A percentile compares a stretch with the other conserved stretches of the same genome.
These are phyloP conservation scores for Andrena dorsata DNA, from an alignment of 2,888 invertebrate species.

Conservation along the genomic window DNA sequence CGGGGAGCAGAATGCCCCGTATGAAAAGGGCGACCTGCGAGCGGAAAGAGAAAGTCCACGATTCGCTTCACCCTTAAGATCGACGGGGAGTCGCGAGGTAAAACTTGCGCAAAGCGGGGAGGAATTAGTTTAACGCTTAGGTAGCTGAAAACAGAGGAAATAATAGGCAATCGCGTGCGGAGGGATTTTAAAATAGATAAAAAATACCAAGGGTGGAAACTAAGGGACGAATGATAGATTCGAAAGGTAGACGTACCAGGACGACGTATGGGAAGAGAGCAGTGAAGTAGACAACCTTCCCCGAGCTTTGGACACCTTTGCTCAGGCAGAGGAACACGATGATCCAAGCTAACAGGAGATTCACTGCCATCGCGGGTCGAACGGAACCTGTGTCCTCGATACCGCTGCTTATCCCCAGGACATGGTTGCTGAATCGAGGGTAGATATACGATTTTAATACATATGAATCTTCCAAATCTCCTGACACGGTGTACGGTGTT, in stretches of 20 bases:
- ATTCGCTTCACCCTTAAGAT: background rate
- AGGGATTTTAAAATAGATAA: too few species aligned
- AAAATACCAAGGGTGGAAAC: too few species aligned
- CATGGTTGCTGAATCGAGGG: constrained; percentile 85
- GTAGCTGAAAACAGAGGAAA: too few species aligned
- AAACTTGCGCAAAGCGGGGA: background rate
- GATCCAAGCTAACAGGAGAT: constrained; percentile 91
- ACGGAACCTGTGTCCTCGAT: constrained; percentile 90
- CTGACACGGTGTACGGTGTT: background rate
- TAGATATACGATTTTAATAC: background rate
- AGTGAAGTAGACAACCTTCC: constrained; percentile 92
- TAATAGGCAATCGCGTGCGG: too few species aligned
- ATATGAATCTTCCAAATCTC: background rate
- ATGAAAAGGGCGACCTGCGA: constrained; percentile 87
- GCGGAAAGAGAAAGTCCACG: background rate
- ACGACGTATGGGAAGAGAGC: constrained; percentile 92
- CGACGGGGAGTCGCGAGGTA: background rate
- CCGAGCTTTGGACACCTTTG: constrained; percentile 92
- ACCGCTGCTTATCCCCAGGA: constrained; percentile 90
- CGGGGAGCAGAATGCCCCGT: constrained; percentile 92
- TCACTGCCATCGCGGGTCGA: constrained; percentile 90
- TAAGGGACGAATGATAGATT: background rate
- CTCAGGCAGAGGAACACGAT: constrained; percentile 92
- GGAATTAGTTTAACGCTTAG: too few species aligned
- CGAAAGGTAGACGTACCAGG: constrained; percentile 86